A percentile compares a stretch with the other conserved stretches of the same genome.
These are phyloP conservation scores for Tetropium fuscum DNA, from an alignment of 2,888 invertebrate genomes.

Conservation along the genomic window DNA sequence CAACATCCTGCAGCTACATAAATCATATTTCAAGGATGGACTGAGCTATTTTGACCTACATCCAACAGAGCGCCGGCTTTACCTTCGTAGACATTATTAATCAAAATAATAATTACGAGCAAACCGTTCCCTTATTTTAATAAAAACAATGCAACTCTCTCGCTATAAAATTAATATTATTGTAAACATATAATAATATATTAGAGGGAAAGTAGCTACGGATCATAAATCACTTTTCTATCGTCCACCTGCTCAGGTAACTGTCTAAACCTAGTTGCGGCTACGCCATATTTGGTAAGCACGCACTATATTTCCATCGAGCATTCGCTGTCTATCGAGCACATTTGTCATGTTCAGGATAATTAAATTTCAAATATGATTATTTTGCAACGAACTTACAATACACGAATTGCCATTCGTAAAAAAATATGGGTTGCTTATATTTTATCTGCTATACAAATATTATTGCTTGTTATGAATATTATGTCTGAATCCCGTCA, in stretches of 20 bases:
- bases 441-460: no score
- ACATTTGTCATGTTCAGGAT: neutral
- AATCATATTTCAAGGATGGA: constrained; percentile 17
- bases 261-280: neutral
- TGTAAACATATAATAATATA: no score
- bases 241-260: constrained; percentile 3
- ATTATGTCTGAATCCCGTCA: no score
- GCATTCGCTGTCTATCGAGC: neutral
- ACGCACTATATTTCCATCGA: neutral
- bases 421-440: no score
- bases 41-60: constrained; percentile 11
- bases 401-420: no score
- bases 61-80: neutral
- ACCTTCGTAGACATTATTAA: constrained; percentile 1
- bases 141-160: no score
- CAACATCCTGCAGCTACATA: constrained; percentile 7
- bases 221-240: constrained; percentile 23
- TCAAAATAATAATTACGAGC: constrained; percentile 5
- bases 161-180: no score
- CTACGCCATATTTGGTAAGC: constrained; percentile 1
- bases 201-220: constrained; percentile 14
- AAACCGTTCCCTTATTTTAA: neutral
- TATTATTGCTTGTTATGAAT: no score
- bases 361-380: constrained; percentile 1
- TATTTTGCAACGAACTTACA: no score